Evolutionary conservation across 1,140 invertebrate genomes (phyloP), one percentile per base, ranked within the genome.

Genomic region (Odontomachus brunneus): DNA sequence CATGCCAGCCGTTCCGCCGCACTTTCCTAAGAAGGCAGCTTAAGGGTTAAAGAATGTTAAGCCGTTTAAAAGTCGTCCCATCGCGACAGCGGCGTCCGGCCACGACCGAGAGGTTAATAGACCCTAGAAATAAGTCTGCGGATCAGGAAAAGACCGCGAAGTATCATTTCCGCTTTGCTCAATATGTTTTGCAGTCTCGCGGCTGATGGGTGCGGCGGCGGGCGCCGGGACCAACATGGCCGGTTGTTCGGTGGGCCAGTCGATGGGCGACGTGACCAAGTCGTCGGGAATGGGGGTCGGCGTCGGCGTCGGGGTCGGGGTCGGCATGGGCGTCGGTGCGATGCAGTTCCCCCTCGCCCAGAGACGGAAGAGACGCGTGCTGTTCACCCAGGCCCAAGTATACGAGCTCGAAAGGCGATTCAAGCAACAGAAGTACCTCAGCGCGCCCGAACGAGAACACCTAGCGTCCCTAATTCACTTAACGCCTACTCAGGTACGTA

Each of bases 381-480:
- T 99, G 57, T 99, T 99, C 94, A 99, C 98, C 48, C 99, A 99
- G 94, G 97, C 98, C 69, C 99, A 99, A 96, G 98, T 99, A 51
- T 99, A 99, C 95, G 99, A 99, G 95, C 94, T 99, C 91, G 99
- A 99, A 94, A 96, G 98, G 92, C 95, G 98, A 91, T 99, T 99
- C 95, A 99, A 99, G 92, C 97, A 97, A 94, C 97, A 97, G 94
- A 97, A 99, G 96, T 99, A 99, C 94, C 96, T 99, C 80, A 99
- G 98, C 62, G 98, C 98, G 14, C 98, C 98, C 0, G 99, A 99
- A 95, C 94, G 99, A 85, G 99, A 99, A 94, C 98, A 99, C 93
- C 96, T 99, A 89, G 99, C 99, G 17, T 97, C 97, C 62, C 96
- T 99, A 82, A 98, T 99, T 89, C 97, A 98, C 91, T 95, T 99